Conservation (phyloP, 1,140 invertebrate species). For the Zelostemma sp. region DNA sequence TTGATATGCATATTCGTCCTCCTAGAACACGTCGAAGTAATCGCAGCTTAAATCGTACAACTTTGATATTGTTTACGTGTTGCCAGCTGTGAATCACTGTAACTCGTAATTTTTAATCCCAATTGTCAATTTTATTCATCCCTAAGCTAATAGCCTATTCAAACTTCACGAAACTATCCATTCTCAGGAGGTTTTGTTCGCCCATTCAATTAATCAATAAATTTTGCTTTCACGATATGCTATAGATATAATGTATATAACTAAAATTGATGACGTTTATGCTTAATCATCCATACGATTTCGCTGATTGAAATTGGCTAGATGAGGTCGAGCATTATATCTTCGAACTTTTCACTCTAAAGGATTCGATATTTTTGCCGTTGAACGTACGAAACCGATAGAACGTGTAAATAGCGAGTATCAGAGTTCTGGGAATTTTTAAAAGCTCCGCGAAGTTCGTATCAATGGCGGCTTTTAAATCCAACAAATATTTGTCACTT, state of each 20-base stretch:
- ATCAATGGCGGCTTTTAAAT: background rate
- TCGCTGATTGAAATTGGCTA: background rate
- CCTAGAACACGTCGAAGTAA: conserved; percentile 39
- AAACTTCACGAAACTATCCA: background rate
- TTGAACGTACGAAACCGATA: background rate
- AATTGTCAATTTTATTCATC: background rate
- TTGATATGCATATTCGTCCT: conserved; percentile 38
- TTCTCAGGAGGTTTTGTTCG: background rate
- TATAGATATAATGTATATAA: too few species aligned
- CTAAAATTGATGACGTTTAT: background rate
- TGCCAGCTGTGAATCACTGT: conserved; percentile 22
- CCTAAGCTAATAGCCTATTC: background rate
- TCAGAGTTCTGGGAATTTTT: background rate
- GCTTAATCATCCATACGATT: background rate
- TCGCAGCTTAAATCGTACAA: conserved; percentile 2
- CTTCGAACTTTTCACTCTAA: too few species aligned
- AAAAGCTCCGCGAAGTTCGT: too few species aligned
- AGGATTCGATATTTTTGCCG: background rate
- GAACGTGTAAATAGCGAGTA: background rate
- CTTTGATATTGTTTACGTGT: conserved; percentile 58
- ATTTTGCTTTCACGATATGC: background rate
- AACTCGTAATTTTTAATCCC: background rate
- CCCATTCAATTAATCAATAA: background rate
- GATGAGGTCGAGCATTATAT: background rate
- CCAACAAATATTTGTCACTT: background rate